These are phyloP conservation scores for Epinephelus coioides DNA, from an alignment of 2,797 vertebrate genomes.

Conservation along the genomic window DNA sequence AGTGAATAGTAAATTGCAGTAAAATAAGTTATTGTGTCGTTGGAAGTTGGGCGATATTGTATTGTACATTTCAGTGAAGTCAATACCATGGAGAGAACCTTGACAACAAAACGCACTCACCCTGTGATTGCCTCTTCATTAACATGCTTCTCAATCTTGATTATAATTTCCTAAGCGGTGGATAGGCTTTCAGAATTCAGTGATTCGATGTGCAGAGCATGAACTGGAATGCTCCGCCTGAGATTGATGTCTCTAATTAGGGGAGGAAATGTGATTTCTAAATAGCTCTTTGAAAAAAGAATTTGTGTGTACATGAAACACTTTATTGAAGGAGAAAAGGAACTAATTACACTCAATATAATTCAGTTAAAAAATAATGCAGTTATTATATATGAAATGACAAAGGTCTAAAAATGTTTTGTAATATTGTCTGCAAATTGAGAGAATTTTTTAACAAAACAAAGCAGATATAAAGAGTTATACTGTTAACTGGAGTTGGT, in stretches of 20 bases:
- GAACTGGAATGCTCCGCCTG: conserved; percentile 24
- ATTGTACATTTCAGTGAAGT: conserved; percentile 28
- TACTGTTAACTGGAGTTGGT: no score
- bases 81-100: conserved; percentile 52
- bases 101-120: conserved; percentile 64
- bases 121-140: conserved; percentile 62
- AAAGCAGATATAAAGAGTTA: background rate
- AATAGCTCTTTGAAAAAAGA: conserved; percentile 8
- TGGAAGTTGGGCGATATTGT: conserved; percentile 10
- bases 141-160: conserved; percentile 60
- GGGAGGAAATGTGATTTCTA: conserved; percentile 28
- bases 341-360: conserved; percentile 6
- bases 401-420: background rate
- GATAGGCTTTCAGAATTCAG: conserved; percentile 48
- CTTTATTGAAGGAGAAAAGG: conserved; percentile 14
- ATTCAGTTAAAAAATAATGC: conserved; percentile 1
- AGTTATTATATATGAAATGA: no score
- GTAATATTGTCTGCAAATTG: background rate
- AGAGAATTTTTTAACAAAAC: no score
- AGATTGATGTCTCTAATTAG: conserved; percentile 55
- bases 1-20: conserved; percentile 49
- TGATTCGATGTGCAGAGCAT: conserved; percentile 20
- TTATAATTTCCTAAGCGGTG: conserved; percentile 51
- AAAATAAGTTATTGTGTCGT: conserved; percentile 25
- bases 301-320: conserved; percentile 15